Conservation (phyloP, 2,113 vertebrate genomes). For the Coryphaenoides rupestris region DNA sequence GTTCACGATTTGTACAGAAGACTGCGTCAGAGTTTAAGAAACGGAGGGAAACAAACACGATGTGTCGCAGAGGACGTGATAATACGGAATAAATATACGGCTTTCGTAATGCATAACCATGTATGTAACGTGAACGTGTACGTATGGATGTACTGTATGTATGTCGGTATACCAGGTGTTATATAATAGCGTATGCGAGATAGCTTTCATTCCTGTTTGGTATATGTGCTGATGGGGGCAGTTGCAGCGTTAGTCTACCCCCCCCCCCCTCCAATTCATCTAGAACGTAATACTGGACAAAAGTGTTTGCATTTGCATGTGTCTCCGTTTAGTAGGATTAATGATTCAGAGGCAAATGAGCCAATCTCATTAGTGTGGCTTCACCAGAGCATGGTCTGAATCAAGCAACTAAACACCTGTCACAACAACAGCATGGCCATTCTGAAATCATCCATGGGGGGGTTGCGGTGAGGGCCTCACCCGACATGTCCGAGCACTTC, state of each 20-base stretch:
- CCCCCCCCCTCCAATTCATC: neutral
- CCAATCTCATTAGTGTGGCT: slow-evolving; percentile 33
- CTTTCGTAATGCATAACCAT: slow-evolving; percentile 57
- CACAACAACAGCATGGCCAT: slow-evolving; percentile 15
- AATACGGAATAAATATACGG: slow-evolving; percentile 70
- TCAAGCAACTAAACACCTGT: slow-evolving; percentile 29
- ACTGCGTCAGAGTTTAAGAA: too few relatives aligned
- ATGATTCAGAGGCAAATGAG: slow-evolving; percentile 34
- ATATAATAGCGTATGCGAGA: slow-evolving; percentile 42
- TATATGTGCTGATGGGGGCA: slow-evolving; percentile 44
- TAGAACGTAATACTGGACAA: neutral
- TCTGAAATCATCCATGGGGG: neutral
- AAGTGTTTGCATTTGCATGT: slow-evolving; percentile 20
- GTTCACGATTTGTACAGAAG: slow-evolving; percentile 25
- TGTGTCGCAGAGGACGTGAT: too few relatives aligned
- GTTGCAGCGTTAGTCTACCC: slow-evolving; percentile 22
- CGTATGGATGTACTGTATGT: slow-evolving; percentile 28
- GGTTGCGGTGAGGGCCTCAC: slow-evolving; percentile 53
- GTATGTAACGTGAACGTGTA: slow-evolving; percentile 39
- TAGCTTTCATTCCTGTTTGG: slow-evolving; percentile 52
- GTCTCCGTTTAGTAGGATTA: slow-evolving; percentile 27
- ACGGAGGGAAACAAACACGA: too few relatives aligned
- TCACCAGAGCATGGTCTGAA: slow-evolving; percentile 25
- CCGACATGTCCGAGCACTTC: slow-evolving; percentile 93
- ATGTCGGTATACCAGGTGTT: slow-evolving; percentile 48